phyloP scores from a whole-genome alignment of 2,888 invertebrate genomes.

The Cantharis rufa region DNA sequence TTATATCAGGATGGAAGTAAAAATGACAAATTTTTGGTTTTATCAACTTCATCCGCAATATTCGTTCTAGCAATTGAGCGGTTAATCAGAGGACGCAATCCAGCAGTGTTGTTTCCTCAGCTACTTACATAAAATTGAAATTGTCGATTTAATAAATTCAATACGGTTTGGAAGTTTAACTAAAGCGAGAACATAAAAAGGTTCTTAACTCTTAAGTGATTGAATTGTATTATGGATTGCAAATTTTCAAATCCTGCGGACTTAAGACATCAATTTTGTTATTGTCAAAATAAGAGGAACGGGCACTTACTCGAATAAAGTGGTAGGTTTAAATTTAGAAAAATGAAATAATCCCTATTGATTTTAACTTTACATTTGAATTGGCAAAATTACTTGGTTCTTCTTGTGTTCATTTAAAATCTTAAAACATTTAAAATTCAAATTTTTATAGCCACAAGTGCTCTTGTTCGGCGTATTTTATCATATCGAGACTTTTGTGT shows the following conservation, averaged over 20 bases:
- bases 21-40: too few species aligned
- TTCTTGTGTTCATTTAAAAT: slow-evolving; percentile 12
- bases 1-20: not conserved
- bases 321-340: not conserved
- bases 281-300: not conserved
- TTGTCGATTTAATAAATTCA: not conserved
- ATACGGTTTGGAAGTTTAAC: not conserved
- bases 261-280: not conserved
- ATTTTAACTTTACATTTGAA: slow-evolving; percentile 16
- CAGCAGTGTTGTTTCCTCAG: not conserved
- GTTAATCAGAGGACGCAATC: not conserved
- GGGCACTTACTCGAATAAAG: not conserved
- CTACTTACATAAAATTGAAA: not conserved
- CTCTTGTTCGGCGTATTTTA: not conserved
- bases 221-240: not conserved
- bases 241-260: not conserved
- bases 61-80: not conserved
- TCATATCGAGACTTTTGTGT: not conserved
- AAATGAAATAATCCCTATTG: slow-evolving; percentile 12
- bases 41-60: too few species aligned
- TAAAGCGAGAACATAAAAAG: not conserved
- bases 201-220: not conserved
- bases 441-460: not conserved
- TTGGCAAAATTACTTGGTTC: slow-evolving; percentile 11
- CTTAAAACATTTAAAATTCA: slow-evolving; percentile 7